These are phyloP conservation scores for human DNA, from an alignment of 2,113 vertebrate species.

Conservation along the genomic window DNA sequence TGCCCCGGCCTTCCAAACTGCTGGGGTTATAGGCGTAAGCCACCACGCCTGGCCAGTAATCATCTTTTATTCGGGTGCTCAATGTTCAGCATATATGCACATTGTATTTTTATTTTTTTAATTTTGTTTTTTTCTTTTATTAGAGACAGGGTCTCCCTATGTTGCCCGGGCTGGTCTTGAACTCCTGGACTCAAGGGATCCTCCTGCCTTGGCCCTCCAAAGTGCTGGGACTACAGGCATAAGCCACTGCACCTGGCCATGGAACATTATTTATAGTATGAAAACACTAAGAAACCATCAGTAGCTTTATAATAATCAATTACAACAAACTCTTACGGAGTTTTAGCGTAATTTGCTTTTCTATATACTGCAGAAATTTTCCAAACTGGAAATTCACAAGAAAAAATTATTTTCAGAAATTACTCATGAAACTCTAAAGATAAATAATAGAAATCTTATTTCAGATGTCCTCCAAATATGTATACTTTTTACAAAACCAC, in stretches of 20 bases:
- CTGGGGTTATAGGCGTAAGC: too few species aligned
- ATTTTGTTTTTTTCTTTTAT: too few species aligned
- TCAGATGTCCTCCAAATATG: background rate
- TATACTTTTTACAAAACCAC: background rate
- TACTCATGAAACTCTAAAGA: background rate
- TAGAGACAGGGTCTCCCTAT: too few species aligned
- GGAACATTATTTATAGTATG: background rate
- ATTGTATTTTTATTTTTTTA: too few species aligned
- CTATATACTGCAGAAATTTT: background rate
- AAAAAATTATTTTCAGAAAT: slow-evolving; percentile 43
- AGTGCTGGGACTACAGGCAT: too few species aligned
- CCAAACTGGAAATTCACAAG: background rate
- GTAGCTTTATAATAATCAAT: background rate
- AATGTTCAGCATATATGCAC: background rate
- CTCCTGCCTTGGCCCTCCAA: too few species aligned
- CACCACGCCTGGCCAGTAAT: background rate
- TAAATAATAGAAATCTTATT: background rate
- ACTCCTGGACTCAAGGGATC: too few species aligned
- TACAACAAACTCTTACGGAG: background rate
- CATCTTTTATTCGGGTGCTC: background rate
- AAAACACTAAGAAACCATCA: background rate
- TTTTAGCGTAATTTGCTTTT: background rate
- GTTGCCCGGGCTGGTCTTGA: too few species aligned
- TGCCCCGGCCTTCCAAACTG: too few species aligned
- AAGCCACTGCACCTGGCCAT: too few species aligned